These are phyloP conservation scores for Chionodraco myersi DNA, from an alignment of 2,113 vertebrate genomes.

Conservation along the genomic window DNA sequence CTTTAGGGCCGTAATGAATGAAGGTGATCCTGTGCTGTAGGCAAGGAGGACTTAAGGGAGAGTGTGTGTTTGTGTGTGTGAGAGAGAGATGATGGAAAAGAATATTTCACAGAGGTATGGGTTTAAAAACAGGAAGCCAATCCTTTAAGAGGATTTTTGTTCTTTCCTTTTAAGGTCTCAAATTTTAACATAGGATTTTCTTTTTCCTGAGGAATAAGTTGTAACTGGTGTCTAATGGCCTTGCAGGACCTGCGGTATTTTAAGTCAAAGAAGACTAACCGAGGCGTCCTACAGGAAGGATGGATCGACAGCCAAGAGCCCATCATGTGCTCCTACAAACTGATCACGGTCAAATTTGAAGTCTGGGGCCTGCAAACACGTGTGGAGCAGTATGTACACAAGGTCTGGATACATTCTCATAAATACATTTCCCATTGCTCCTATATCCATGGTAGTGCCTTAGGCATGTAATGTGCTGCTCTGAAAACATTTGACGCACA, in stretches of 20 bases:
- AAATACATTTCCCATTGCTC: not conserved
- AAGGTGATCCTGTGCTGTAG: constrained; percentile 33
- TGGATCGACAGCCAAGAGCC: constrained; percentile 94
- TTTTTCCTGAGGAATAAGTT: not conserved
- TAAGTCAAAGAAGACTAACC: constrained; percentile 94
- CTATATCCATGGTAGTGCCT: constrained; percentile 6
- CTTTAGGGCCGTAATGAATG: constrained; percentile 26
- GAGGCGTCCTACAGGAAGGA: constrained; percentile 92
- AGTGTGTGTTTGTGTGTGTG: not conserved
- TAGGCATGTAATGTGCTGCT: constrained; percentile 5
- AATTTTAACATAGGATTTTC: not conserved
- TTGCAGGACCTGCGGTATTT: constrained; percentile 93
- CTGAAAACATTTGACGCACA: constrained; percentile 3
- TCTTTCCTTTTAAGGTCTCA: not conserved
- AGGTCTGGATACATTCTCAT: constrained; percentile 83
- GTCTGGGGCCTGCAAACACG: constrained; percentile 98
- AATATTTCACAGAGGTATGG: not conserved
- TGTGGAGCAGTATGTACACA: constrained; percentile 99
- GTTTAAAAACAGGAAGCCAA: not conserved
- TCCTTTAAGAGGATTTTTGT: not conserved
- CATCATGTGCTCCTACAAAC: constrained; percentile 99
- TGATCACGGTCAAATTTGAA: constrained; percentile 98
- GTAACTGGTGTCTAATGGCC: constrained; percentile 1
- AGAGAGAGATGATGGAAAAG: not conserved
- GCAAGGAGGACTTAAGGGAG: constrained; percentile 2